These are phyloP conservation scores for Achatina immaculata DNA, from an alignment of 1,140 invertebrate genomes.

Conservation along the genomic window DNA sequence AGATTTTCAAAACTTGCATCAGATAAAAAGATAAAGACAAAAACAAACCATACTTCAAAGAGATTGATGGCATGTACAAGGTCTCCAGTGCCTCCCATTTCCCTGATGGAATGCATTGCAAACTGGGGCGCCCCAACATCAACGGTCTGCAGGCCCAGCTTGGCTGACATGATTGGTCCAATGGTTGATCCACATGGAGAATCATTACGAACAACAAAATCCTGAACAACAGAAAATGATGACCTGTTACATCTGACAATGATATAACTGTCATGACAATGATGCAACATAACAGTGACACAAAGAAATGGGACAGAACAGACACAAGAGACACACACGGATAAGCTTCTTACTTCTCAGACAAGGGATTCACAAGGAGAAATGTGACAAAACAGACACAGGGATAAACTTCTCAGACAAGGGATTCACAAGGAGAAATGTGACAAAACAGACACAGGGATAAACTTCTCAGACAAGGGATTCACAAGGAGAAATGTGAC, in stretches of 20 bases:
- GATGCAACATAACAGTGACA: not conserved
- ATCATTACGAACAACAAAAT: constrained; percentile 73
- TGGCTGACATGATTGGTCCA: constrained; percentile 73
- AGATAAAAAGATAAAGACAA: not conserved
- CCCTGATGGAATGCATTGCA: constrained; percentile 74
- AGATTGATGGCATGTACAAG: constrained; percentile 59
- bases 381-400: too few relatives aligned
- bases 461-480: too few relatives aligned
- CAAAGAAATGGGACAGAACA: not conserved
- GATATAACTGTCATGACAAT: not conserved
- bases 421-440: too few relatives aligned
- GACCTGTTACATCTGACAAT: not conserved
- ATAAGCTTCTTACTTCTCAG: too few relatives aligned
- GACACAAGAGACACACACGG: too few relatives aligned
- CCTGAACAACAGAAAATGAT: constrained; percentile 55
- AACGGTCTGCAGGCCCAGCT: constrained; percentile 72
- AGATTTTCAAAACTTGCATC: too few relatives aligned
- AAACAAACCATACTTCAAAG: constrained; percentile 53
- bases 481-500: too few relatives aligned
- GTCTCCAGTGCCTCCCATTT: constrained; percentile 70
- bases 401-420: too few relatives aligned
- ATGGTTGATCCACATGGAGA: constrained; percentile 73
- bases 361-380: too few relatives aligned
- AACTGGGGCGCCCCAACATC: constrained; percentile 73
- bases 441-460: too few relatives aligned